phyloP scores from a whole-genome alignment of 2,797 vertebrate species.

The Parambassis ranga region DNA sequence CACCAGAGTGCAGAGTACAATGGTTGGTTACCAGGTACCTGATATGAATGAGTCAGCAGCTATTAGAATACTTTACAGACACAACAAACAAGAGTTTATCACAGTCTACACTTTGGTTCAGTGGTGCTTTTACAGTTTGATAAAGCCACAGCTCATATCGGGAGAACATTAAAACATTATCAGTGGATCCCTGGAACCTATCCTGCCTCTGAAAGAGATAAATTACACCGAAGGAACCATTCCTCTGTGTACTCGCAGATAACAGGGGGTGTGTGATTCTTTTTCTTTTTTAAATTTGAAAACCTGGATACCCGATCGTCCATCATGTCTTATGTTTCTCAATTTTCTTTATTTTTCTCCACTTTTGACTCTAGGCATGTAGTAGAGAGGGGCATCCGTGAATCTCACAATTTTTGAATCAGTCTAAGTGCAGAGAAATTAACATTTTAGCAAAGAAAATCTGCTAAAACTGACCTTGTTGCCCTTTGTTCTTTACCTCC shows the following conservation, averaged over 20 bases:
- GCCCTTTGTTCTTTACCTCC: no score
- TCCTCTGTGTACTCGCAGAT: constrained; percentile 13
- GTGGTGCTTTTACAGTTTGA: neutral
- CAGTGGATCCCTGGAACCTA: neutral
- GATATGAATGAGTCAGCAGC: neutral
- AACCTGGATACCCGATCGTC: neutral
- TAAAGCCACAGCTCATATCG: neutral
- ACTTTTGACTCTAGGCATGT: neutral
- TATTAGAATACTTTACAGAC: neutral
- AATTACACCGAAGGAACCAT: constrained; percentile 13
- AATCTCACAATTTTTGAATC: no score
- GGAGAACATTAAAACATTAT: neutral
- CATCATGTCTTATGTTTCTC: neutral
- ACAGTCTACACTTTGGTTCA: neutral
- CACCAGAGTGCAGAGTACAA: neutral
- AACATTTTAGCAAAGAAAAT: no score
- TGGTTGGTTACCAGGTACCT: constrained; percentile 1
- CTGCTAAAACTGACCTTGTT: no score
- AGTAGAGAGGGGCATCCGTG: no score
- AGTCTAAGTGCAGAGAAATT: no score
- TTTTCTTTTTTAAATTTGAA: neutral
- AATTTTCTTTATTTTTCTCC: neutral
- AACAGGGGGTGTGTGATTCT: neutral
- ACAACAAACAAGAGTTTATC: neutral
- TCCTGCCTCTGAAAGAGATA: constrained; percentile 24